Evolutionary conservation across 2,888 invertebrate genomes (phyloP), one percentile per base, ranked within the genome.

Genomic region (Muschampia plurimacula): DNA sequence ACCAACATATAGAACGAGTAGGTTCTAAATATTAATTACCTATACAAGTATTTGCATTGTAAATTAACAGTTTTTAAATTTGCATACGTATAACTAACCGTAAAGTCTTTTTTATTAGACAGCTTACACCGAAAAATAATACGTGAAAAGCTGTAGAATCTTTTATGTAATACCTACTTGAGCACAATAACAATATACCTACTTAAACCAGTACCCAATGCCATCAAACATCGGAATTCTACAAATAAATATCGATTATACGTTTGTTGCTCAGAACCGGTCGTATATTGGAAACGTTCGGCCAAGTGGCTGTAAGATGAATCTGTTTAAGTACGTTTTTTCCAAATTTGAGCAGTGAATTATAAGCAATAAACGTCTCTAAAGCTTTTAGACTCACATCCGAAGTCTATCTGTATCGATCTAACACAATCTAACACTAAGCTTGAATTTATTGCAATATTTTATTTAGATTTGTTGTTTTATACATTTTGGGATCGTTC

Each of bases 371-470:
- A 36, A 60, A 68, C 60, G 32, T 62, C 49, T 8, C 49, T 68
- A 62, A 69, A 52, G 62, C 52, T 62, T 49, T 36, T 15, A 60
- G 49, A 69, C 62, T 49, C 60, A 69, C 60, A 59, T 46, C 39
- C 41, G 52, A 52, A 62, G 62, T 41, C 62, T n/a, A 32, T 65
- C 52, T 69, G 62, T 69, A 60, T 39, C 68, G 68, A 69, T 22
- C 62, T 65, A 52, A 65, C 60, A 44, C 68, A 36, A n/a, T 4
- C 7, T 9, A 10, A 46, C 8, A 52, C 22, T n/a, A n/a, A 60
- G 46, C 39, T 5, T 46, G 55, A 60, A 13, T 72, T 72, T 65
- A 44, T 13, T 15, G 15, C 7, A 7, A 39, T 39, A 7, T 39
- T 39, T 39, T 39, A 39, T 39, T 39, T 39, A 39, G 6, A 39